Percentiles rank a stretch among this genome's conserved stretches.
phyloP scores from a whole-genome alignment of 2,888 invertebrate species.

The Lasioglossum malachurum region DNA sequence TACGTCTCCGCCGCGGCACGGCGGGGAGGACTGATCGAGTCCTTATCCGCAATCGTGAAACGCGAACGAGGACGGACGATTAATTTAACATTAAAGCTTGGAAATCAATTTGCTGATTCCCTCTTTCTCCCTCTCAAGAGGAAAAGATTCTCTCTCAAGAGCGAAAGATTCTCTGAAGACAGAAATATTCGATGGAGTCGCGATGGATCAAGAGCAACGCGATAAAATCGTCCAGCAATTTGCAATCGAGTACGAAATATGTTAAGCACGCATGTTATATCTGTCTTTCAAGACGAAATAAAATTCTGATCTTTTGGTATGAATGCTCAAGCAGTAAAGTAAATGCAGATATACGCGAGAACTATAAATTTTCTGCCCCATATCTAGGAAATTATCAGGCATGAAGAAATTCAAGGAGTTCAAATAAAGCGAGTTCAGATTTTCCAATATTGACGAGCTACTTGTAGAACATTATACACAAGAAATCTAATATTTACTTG shows the following conservation, averaged over 20 bases:
- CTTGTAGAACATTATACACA: background rate
- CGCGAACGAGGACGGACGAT: conserved; percentile 6
- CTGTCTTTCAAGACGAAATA: background rate
- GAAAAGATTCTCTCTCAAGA: too few relatives aligned
- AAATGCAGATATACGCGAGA: background rate
- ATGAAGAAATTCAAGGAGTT: background rate
- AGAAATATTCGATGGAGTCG: background rate
- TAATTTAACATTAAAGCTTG: background rate
- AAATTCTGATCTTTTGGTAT: background rate
- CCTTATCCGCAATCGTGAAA: conserved; percentile 8
- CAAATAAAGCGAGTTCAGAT: background rate
- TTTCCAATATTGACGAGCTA: background rate
- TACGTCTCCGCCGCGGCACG: background rate
- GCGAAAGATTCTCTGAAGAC: background rate
- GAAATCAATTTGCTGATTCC: background rate
- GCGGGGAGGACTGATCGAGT: background rate
- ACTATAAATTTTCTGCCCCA: background rate
- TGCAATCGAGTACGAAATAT: background rate
- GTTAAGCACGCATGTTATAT: background rate
- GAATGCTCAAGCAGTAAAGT: background rate
- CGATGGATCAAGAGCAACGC: background rate
- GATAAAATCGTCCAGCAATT: conserved; percentile 13
- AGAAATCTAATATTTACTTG: background rate
- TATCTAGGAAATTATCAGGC: background rate
- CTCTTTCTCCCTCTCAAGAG: background rate